Evolutionary conservation across 2,888 invertebrate genomes (phyloP).

Genomic region (Idaea aversata): DNA sequence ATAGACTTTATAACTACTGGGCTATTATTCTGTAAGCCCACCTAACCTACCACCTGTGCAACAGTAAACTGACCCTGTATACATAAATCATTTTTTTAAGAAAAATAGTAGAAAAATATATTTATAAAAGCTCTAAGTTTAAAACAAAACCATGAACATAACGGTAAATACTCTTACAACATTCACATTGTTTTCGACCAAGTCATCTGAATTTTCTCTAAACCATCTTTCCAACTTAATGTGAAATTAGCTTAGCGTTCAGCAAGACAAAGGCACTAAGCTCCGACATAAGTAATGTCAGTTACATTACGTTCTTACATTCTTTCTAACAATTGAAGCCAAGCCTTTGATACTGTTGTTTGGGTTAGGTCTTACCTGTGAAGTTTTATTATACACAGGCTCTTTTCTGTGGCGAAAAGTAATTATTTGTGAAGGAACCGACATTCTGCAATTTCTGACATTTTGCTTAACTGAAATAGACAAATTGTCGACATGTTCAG

Average conservation of each 20-base stretch:
- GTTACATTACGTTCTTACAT: background rate
- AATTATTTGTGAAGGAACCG: too few species aligned
- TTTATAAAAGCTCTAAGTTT: too few species aligned
- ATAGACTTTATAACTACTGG: too few species aligned
- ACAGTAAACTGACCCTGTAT: too few species aligned
- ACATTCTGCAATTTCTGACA: too few species aligned
- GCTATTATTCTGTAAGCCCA: too few species aligned
- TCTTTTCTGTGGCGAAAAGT: background rate
- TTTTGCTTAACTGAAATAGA: too few species aligned
- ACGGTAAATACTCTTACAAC: background rate
- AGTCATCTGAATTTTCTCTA: background rate
- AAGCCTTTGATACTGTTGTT: background rate
- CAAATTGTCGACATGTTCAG: too few species aligned
- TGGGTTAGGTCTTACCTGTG: background rate
- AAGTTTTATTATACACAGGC: background rate
- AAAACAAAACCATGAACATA: background rate
- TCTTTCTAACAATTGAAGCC: constrained; percentile 1
- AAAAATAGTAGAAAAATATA: too few species aligned
- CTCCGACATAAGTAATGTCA: background rate
- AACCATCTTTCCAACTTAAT: background rate
- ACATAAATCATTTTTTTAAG: too few species aligned
- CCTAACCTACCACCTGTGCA: too few species aligned
- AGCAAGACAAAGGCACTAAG: background rate
- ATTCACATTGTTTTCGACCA: background rate
- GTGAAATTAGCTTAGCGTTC: background rate